Conservation (phyloP, 2,888 invertebrate species). For the Clistopyga incitator region DNA sequence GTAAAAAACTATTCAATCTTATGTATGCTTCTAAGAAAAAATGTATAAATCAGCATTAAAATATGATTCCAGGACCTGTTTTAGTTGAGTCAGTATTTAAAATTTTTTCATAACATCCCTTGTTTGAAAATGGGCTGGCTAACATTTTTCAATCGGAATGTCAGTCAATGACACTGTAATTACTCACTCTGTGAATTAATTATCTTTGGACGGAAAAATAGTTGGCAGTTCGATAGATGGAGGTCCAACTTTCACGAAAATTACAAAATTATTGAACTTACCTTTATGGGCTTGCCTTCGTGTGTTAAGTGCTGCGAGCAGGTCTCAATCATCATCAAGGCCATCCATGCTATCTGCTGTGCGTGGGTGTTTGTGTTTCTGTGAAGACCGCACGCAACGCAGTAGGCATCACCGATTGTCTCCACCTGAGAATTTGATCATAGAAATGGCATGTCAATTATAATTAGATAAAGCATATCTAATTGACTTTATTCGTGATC, state of each 20-base stretch:
- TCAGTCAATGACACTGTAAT: not conserved
- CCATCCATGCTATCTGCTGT: conserved; percentile 98
- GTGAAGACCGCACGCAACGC: conserved; percentile 97
- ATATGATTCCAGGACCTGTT: not conserved
- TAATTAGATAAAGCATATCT: not conserved
- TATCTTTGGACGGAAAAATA: not conserved
- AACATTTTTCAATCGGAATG: not conserved
- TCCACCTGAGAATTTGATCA: conserved; percentile 89
- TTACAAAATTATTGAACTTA: conserved; percentile 81
- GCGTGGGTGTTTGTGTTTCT: conserved; percentile 94
- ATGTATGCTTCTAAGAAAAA: too few species aligned
- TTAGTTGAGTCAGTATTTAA: not conserved
- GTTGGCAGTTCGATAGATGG: not conserved
- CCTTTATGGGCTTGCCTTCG: conserved; percentile 95
- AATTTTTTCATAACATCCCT: not conserved
- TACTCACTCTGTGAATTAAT: not conserved
- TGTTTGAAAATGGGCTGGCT: not conserved
- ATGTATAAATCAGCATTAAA: too few species aligned
- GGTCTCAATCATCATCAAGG: conserved; percentile 95
- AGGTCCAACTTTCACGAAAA: not conserved
- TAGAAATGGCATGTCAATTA: not conserved
- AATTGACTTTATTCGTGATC: not conserved
- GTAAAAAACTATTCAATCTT: too few species aligned
- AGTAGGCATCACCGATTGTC: conserved; percentile 98
- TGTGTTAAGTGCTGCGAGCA: conserved; percentile 95